A percentile compares a stretch with the other conserved stretches of the same genome.
Conservation (phyloP, 2,888 invertebrate species). For the Zhuqinia jingwanae region DNA sequence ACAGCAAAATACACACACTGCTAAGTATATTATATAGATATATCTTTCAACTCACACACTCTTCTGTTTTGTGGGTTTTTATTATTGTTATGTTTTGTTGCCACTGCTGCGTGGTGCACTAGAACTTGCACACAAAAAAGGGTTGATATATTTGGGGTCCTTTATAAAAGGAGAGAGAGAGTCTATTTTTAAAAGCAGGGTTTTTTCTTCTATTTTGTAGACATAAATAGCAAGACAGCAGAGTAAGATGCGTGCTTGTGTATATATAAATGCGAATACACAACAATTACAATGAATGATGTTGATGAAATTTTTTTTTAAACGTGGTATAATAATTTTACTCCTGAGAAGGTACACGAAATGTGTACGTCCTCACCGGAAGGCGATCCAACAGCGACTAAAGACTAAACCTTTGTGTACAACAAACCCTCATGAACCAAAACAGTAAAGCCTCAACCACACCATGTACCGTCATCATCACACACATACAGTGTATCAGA, state of each 20-base stretch:
- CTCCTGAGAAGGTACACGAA: slow-evolving; percentile 67
- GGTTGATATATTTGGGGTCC: slow-evolving; percentile 44
- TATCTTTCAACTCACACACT: background rate
- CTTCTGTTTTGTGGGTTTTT: slow-evolving; percentile 1
- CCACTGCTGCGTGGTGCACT: slow-evolving; percentile 20
- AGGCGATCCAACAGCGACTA: slow-evolving; percentile 75
- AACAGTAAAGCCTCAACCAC: slow-evolving; percentile 7
- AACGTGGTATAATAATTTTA: background rate
- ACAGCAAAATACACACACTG: slow-evolving; percentile 10
- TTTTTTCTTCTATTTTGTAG: slow-evolving; percentile 23
- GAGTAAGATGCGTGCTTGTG: slow-evolving; percentile 46
- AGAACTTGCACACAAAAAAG: slow-evolving; percentile 49
- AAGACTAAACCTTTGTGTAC: slow-evolving; percentile 35
- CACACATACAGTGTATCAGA: background rate
- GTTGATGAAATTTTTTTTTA: slow-evolving; percentile 26
- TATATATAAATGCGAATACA: background rate
- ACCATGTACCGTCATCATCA: background rate
- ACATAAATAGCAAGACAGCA: slow-evolving; percentile 1
- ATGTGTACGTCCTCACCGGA: slow-evolving; percentile 75
- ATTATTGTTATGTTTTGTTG: slow-evolving; percentile 34
- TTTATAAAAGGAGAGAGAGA: slow-evolving; percentile 39
- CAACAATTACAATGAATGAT: background rate
- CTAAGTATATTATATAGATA: slow-evolving; percentile 8
- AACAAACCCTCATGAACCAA: slow-evolving; percentile 52
- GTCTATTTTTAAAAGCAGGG: slow-evolving; percentile 44